These are phyloP conservation scores for Jacana jacana DNA, from an alignment of 2,113 vertebrate species.

Conservation along the genomic window DNA sequence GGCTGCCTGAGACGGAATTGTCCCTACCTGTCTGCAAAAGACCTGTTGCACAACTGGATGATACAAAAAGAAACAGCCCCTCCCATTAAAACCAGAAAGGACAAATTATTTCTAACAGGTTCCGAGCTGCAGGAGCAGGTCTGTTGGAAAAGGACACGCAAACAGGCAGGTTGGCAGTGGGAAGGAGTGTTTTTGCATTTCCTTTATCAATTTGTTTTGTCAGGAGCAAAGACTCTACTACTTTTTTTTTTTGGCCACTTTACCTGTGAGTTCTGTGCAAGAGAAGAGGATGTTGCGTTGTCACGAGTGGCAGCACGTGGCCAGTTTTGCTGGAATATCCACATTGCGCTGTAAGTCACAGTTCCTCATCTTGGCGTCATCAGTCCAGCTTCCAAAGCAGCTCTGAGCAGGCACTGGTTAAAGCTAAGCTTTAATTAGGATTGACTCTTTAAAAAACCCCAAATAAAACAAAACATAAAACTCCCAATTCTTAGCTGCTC, in stretches of 20 bases:
- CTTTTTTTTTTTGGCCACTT: background rate
- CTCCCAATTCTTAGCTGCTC: background rate
- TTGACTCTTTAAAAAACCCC: background rate
- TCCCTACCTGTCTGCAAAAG: background rate
- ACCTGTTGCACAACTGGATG: accelerated
- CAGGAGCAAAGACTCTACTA: background rate
- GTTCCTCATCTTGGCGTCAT: background rate
- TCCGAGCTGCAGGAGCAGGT: accelerated
- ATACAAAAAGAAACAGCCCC: background rate
- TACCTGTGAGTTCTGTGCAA: background rate
- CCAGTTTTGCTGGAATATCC: background rate
- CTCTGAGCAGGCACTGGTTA: background rate
- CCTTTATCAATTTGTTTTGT: background rate
- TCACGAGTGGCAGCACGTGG: accelerated
- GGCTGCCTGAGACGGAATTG: background rate
- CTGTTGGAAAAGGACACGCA: background rate
- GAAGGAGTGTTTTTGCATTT: background rate
- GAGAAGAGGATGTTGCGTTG: background rate
- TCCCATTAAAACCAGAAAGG: background rate
- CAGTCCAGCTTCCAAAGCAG: background rate
- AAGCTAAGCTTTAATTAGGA: background rate
- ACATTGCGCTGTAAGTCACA: background rate
- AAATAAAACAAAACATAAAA: background rate
- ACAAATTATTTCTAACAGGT: background rate
- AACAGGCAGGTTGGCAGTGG: background rate